Base-by-base conservation (phyloP, 2,113 vertebrate genomes). In the Danionella cerebrum region DNA sequence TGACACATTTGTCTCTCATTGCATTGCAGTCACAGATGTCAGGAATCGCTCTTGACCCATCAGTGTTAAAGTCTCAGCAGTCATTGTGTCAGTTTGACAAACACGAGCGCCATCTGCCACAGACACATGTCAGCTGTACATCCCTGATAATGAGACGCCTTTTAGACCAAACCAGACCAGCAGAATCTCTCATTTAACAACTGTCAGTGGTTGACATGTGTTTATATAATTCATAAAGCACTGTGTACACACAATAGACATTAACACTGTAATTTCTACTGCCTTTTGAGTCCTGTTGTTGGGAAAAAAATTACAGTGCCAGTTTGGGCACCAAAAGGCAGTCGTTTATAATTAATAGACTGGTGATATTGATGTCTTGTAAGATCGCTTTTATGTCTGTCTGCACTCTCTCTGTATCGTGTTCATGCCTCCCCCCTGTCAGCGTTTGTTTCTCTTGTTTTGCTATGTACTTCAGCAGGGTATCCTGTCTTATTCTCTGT, bases 21-120 rank as follows among this genome's bases (percentile, higher is more conserved):
- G 44, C 65, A 63, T 67, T 42, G 35, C 50, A 54, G 22, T 21
- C 39, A 27, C 63, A 19, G 41, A 69, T 44, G 47, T 66, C 60
- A 59, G 33, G 25, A 21, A 59, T 69, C 45, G 31, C 6, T 54
- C 38, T 24, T 31, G 16, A 66, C 38, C 48, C 38, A 38, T 54
- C 41, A 55, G 19, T 42, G 35, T 70, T 67, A 70, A 45, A 38
- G 44, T 47, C 58, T 74, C 50, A 47, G 50, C 18, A 60, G 66
- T 62, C 39, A 25, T 18, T 2, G 13, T 60, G 62, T 31, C 68
- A 41, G 38, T 52, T 3, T 45, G 42, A 35, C 39, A 19, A 11
- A 44, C 41, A 25, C 11, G 10, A 22, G 31, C 33, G 22, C 22
- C 5, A 9, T 33, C 14, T 50, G 39, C 51, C 14, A 25, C 52